phyloP scores from a whole-genome alignment of 2,888 invertebrate genomes.

The Plutella xylostella region DNA sequence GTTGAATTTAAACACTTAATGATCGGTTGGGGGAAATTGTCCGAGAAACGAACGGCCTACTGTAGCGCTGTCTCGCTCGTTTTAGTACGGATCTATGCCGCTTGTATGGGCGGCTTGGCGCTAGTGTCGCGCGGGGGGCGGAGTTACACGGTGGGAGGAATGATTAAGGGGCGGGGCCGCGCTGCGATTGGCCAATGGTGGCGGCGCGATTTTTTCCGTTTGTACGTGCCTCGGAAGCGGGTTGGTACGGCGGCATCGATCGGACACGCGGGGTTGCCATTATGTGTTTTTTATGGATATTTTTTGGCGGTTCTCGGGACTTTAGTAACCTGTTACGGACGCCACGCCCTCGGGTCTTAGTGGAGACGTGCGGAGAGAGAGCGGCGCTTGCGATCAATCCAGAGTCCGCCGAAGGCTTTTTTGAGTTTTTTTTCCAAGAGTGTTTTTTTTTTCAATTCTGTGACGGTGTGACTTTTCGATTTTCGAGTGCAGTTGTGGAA shows the following conservation, averaged over 20 bases:
- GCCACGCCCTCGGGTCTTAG: constrained; percentile 55
- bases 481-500: constrained; percentile 11
- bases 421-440: constrained; percentile 33
- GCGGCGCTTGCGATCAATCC: constrained; percentile 52
- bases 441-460: constrained; percentile 48
- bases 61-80: constrained; percentile 27
- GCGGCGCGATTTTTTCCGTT: constrained; percentile 55
- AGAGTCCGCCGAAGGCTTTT: constrained; percentile 50
- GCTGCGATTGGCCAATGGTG: constrained; percentile 35
- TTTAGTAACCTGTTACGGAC: constrained; percentile 61
- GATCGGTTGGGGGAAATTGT: constrained; percentile 69
- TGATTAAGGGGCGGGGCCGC: constrained; percentile 32
- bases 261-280: constrained; percentile 58
- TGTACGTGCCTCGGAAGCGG: constrained; percentile 50
- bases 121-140: constrained; percentile 38
- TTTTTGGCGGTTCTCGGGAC: constrained; percentile 61
- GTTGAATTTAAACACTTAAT: constrained; percentile 70
- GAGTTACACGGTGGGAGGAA: constrained; percentile 36
- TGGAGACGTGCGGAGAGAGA: constrained; percentile 41
- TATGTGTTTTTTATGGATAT: constrained; percentile 68
- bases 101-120: constrained; percentile 51
- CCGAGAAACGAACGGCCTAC: constrained; percentile 64
- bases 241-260: constrained; percentile 63
- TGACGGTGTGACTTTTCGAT: constrained; percentile 46
- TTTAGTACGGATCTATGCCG: constrained; percentile 46